phyloP scores from a whole-genome alignment of 2,797 vertebrate species.

The Falco concolor region DNA sequence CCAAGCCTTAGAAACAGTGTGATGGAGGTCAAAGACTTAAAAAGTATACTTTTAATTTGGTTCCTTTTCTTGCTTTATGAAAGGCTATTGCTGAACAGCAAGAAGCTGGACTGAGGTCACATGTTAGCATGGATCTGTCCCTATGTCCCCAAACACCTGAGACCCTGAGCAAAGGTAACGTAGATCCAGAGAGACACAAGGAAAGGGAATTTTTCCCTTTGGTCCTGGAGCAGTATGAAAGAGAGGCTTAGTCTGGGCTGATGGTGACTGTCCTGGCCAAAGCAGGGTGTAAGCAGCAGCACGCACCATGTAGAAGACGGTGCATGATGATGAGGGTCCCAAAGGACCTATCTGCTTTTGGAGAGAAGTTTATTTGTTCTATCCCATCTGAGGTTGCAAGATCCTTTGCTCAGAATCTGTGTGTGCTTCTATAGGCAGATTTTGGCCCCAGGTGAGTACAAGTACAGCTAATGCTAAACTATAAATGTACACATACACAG shows the following conservation, averaged over 20 bases:
- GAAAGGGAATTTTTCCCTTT: background rate
- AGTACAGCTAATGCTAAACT: background rate
- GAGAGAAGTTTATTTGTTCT: background rate
- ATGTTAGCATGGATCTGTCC: background rate
- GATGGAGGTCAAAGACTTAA: background rate
- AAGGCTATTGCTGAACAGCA: background rate
- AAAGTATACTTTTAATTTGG: background rate
- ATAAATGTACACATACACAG: rapidly evolving
- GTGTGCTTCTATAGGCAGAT: background rate
- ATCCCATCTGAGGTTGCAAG: background rate
- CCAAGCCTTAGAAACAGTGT: background rate
- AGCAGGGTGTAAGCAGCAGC: background rate
- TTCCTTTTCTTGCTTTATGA: background rate
- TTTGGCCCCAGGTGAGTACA: background rate
- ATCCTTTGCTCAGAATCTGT: background rate
- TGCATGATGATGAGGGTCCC: background rate
- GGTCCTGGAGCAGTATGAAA: background rate
- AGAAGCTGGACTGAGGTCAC: background rate
- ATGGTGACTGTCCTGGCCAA: rapidly evolving
- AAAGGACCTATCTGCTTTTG: background rate
- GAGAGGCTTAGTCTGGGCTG: background rate
- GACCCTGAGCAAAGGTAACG: rapidly evolving
- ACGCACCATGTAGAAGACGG: background rate
- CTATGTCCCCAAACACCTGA: background rate
- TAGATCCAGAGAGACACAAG: background rate